These are phyloP conservation scores for Phoxinus dragarum DNA, from an alignment of 2,797 vertebrate species.

Conservation along the genomic window DNA sequence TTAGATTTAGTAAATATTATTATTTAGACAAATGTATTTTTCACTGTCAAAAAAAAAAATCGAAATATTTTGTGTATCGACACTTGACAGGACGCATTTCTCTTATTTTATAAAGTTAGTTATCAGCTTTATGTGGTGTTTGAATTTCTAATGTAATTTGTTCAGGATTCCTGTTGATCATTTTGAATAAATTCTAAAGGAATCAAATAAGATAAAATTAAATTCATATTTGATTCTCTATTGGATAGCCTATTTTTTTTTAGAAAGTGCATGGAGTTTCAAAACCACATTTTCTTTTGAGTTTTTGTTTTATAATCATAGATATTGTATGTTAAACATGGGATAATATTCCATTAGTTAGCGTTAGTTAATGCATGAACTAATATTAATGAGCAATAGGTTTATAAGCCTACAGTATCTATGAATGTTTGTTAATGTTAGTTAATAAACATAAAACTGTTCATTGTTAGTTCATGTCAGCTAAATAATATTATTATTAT, in stretches of 20 bases:
- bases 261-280: background rate
- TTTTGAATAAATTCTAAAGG: background rate
- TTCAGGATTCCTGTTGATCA: background rate
- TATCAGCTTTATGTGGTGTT: background rate
- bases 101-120: background rate
- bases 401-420: background rate
- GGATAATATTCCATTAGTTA: too few relatives aligned
- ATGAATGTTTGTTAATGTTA: background rate
- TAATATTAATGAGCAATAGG: background rate
- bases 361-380: too few relatives aligned
- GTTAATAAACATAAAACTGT: background rate
- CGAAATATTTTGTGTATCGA: background rate
- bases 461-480: background rate
- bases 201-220: background rate
- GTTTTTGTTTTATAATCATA: background rate
- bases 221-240: background rate
- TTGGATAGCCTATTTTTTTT: background rate
- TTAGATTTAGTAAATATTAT: background rate
- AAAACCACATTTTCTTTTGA: background rate
- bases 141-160: background rate
- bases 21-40: background rate
- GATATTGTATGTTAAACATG: too few relatives aligned
- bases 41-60: background rate
- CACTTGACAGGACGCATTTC: too few relatives aligned
- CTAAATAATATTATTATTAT: background rate